Evolutionary conservation across 2,888 invertebrate genomes (phyloP).

Genomic region (Boloria euphrosyne): DNA sequence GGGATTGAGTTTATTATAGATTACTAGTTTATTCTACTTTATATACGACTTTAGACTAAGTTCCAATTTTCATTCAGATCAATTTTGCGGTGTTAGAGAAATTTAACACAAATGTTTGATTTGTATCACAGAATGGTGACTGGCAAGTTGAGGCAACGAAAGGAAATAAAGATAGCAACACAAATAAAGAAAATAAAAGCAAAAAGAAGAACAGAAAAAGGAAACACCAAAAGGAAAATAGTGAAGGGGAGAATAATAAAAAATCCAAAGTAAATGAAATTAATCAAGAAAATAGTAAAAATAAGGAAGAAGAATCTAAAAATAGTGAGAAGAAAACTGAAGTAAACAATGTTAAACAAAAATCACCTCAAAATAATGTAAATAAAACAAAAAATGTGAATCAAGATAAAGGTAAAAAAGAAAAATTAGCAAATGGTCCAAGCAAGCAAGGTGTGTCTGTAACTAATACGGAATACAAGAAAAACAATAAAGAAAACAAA

Average conservation of each 20-base stretch:
- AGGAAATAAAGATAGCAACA: slow-evolving; percentile 41
- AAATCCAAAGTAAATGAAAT: slow-evolving; percentile 35
- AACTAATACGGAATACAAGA: slow-evolving; percentile 32
- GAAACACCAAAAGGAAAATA: slow-evolving; percentile 39
- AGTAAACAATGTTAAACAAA: slow-evolving; percentile 28
- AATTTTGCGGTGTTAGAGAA: too few species aligned
- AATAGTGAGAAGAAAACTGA: slow-evolving; percentile 34
- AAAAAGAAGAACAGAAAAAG: slow-evolving; percentile 46
- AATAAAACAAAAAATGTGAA: slow-evolving; percentile 25
- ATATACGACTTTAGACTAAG: too few species aligned
- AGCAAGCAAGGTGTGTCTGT: slow-evolving; percentile 30
- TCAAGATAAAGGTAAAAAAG: slow-evolving; percentile 15
- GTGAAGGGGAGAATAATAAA: slow-evolving; percentile 31
- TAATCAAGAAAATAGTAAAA: neutral
- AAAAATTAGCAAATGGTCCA: slow-evolving; percentile 33
- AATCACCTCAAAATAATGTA: slow-evolving; percentile 17
- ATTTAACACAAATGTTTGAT: neutral
- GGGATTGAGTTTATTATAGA: too few species aligned
- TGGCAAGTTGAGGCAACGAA: slow-evolving; percentile 61
- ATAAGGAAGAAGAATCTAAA: neutral
- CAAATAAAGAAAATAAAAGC: slow-evolving; percentile 57
- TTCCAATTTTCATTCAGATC: too few species aligned
- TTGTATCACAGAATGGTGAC: slow-evolving; percentile 55
- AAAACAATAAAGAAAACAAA: slow-evolving; percentile 35
- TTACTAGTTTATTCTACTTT: too few species aligned